These are phyloP conservation scores for Montipora capitata DNA, from an alignment of 92 coral and sea anemone species.

Conservation along the genomic window DNA sequence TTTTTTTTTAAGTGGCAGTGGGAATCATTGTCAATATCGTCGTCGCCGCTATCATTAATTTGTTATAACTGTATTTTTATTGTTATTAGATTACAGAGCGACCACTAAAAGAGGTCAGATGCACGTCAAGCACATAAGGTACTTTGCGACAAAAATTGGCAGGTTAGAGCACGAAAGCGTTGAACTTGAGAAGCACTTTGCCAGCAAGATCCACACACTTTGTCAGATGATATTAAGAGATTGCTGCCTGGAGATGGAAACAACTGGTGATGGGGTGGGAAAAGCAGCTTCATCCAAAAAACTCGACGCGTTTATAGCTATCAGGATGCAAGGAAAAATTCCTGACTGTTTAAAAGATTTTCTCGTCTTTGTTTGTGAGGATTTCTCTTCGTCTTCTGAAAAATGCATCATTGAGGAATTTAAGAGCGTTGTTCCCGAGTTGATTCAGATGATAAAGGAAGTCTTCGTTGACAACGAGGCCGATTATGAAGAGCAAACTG, in stretches of 20 bases:
- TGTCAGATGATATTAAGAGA: background rate
- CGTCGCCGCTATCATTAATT: too few species aligned
- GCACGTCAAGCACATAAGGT: conserved; percentile 16
- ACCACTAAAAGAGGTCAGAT: conserved; percentile 28
- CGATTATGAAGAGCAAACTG: background rate
- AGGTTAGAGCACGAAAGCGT: background rate
- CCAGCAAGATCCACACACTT: background rate
- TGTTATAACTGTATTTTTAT: background rate
- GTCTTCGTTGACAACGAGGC: background rate
- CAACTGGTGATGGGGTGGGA: background rate
- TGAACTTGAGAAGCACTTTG: background rate
- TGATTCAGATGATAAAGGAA: conserved; percentile 22
- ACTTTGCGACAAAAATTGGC: conserved; percentile 16
- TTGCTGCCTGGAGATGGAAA: background rate
- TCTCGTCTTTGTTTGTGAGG: background rate
- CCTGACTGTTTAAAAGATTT: background rate
- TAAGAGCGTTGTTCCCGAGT: background rate
- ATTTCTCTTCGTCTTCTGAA: background rate
- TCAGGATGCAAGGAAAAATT: background rate
- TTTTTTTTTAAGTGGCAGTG: too few species aligned
- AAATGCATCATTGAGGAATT: background rate
- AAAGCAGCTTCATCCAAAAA: background rate
- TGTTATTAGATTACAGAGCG: background rate
- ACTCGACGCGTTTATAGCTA: background rate
- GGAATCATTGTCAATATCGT: too few species aligned